These are phyloP conservation scores for Macropodus opercularis DNA, from an alignment of 2,797 vertebrate species.

Conservation along the genomic window DNA sequence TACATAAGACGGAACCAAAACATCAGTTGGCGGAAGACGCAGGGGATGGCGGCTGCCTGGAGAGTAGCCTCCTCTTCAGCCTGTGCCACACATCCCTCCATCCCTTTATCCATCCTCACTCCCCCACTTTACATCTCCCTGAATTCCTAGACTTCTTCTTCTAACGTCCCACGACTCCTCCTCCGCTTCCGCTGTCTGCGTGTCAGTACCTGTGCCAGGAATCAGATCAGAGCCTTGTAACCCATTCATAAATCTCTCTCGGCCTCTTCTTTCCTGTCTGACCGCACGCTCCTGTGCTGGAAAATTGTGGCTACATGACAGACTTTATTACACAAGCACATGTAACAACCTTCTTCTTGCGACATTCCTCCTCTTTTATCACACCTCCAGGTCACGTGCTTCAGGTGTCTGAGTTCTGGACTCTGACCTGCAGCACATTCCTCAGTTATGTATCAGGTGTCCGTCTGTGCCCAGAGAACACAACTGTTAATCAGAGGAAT, in stretches of 20 bases:
- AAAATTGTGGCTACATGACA: constrained; percentile 3
- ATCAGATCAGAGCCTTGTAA: constrained; percentile 37
- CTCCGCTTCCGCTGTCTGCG: constrained; percentile 44
- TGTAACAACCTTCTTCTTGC: neutral
- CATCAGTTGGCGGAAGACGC: constrained; percentile 47
- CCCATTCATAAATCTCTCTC: constrained; percentile 60
- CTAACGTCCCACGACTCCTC: constrained; percentile 22
- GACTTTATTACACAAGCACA: neutral
- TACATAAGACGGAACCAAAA: constrained; percentile 70
- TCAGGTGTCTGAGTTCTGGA: constrained; percentile 8
- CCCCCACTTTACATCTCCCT: constrained; percentile 10
- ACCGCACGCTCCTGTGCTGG: constrained; percentile 4
- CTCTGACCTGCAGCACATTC: constrained; percentile 68
- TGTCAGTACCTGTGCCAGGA: constrained; percentile 67
- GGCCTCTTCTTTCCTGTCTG: constrained; percentile 20
- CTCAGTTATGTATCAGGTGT: constrained; percentile 60
- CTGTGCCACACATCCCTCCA: constrained; percentile 14
- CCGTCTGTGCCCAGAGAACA: constrained; percentile 42
- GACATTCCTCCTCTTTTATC: constrained; percentile 5
- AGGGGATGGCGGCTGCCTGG: constrained; percentile 38
- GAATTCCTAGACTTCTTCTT: constrained; percentile 43
- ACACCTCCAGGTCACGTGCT: constrained; percentile 18
- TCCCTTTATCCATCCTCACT: constrained; percentile 13
- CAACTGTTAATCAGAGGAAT: constrained; percentile 70
- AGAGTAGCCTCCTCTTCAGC: constrained; percentile 37